These are phyloP conservation scores for Chaetura pelagica DNA, from an alignment of 2,113 vertebrate genomes.

Conservation along the genomic window DNA sequence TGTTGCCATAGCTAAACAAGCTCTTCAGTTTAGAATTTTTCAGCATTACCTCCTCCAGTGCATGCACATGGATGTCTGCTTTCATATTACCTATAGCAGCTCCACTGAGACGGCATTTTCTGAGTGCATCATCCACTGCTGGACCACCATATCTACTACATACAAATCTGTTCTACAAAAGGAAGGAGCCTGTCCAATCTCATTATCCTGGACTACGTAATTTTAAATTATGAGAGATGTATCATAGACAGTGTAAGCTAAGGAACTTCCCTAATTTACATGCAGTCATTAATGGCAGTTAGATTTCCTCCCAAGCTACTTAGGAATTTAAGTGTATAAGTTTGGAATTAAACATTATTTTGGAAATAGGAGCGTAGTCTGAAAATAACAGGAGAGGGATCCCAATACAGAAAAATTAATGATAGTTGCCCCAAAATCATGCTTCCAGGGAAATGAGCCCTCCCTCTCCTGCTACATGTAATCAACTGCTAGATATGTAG, in stretches of 20 bases:
- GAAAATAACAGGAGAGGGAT: not conserved
- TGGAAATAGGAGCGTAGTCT: not conserved
- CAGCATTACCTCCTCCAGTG: not conserved
- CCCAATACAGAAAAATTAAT: conserved; percentile 8
- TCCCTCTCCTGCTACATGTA: not conserved
- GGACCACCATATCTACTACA: not conserved
- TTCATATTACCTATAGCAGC: not conserved
- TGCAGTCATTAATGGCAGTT: not conserved
- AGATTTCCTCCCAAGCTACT: not conserved
- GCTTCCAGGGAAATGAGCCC: not conserved
- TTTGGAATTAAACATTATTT: not conserved
- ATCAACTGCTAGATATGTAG: not conserved
- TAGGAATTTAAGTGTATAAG: not conserved
- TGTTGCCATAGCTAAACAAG: not conserved
- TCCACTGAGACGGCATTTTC: not conserved
- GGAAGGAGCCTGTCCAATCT: not conserved
- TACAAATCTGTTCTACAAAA: not conserved
- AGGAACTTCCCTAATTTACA: not conserved
- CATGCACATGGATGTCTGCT: not conserved
- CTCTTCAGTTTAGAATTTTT: not conserved
- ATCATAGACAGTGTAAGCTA: not conserved
- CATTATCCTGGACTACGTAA: too few species aligned
- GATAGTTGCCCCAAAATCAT: not conserved
- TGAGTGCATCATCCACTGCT: not conserved
- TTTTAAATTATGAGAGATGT: not conserved